Evolutionary conservation across 1,140 invertebrate genomes (phyloP).

Genomic region (Atta cephalotes): DNA sequence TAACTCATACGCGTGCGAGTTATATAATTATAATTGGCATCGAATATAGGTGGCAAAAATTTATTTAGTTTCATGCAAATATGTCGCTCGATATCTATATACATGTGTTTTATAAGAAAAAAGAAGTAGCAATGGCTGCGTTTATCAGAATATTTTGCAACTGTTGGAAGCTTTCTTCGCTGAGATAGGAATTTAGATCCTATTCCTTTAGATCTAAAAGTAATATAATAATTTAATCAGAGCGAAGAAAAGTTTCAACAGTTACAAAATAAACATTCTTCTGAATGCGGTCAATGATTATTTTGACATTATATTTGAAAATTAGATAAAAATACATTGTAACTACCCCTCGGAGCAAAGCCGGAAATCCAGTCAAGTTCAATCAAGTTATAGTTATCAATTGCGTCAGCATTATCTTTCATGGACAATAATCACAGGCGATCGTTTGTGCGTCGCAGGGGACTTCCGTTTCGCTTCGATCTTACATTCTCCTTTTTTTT

Average conservation of each 20-base stretch:
- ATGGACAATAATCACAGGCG: conserved; percentile 52
- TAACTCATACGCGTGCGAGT: neutral
- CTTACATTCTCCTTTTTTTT: conserved; percentile 35
- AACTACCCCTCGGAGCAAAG: neutral
- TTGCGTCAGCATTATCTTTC: conserved; percentile 24
- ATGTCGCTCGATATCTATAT: neutral
- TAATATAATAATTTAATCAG: too few species aligned
- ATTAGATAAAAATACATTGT: neutral
- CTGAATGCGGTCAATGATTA: neutral
- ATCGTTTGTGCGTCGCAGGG: conserved; percentile 42
- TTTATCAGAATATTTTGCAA: too few species aligned
- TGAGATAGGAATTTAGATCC: too few species aligned
- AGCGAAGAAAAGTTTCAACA: too few species aligned
- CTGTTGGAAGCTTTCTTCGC: too few species aligned
- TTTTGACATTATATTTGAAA: neutral
- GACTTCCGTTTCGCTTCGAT: conserved; percentile 40
- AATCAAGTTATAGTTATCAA: neutral
- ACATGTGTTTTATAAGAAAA: neutral
- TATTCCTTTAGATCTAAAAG: too few species aligned
- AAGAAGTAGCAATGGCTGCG: neutral
- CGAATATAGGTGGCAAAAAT: neutral
- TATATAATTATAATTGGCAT: conserved; percentile 1
- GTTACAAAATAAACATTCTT: too few species aligned
- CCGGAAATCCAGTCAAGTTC: conserved; percentile 17
- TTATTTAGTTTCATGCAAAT: neutral